phyloP scores from a whole-genome alignment of 37 sponge, comb jelly and placozoan genomes.

The Halisarca cf. caerulea region DNA sequence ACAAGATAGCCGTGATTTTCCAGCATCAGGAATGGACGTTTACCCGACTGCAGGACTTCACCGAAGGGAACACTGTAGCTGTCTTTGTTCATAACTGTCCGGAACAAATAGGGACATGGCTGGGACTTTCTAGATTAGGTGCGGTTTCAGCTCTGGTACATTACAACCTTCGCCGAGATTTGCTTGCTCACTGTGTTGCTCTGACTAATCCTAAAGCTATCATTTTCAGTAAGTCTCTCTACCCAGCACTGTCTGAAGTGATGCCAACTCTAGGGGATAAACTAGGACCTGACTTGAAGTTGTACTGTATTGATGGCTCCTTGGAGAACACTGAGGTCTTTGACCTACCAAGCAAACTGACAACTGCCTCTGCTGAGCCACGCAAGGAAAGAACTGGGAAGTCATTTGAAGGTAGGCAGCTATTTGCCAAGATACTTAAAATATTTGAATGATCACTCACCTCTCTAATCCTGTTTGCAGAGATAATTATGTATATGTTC shows the following conservation, averaged over 20 bases:
- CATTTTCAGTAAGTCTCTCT: constrained; percentile 35
- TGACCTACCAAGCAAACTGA: constrained; percentile 22
- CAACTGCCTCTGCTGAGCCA: background rate
- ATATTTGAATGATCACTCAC: background rate
- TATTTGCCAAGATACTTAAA: too few species aligned
- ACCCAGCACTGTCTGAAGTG: background rate
- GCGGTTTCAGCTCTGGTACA: constrained; percentile 73
- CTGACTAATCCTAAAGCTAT: constrained; percentile 57
- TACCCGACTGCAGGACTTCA: constrained; percentile 33
- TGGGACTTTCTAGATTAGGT: constrained; percentile 57
- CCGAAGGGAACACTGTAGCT: constrained; percentile 65
- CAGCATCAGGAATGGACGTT: constrained; percentile 61
- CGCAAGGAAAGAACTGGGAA: constrained; percentile 30
- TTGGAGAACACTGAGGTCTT: constrained; percentile 21
- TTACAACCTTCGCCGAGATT: constrained; percentile 72
- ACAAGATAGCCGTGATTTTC: constrained; percentile 58
- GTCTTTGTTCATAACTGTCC: constrained; percentile 73
- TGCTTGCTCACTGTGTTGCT: constrained; percentile 75
- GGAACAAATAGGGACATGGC: constrained; percentile 63
- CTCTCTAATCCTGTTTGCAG: background rate
- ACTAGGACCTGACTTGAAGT: background rate
- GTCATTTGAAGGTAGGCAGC: constrained; percentile 33
- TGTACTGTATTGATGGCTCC: constrained; percentile 24
- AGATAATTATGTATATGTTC: constrained; percentile 68
- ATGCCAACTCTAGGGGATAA: background rate